Percentiles rank a stretch among this genome's conserved stretches.
Evolutionary conservation across 64 coral and sea anemone genomes (phyloP).

Genomic region (Montipora sp.): DNA sequence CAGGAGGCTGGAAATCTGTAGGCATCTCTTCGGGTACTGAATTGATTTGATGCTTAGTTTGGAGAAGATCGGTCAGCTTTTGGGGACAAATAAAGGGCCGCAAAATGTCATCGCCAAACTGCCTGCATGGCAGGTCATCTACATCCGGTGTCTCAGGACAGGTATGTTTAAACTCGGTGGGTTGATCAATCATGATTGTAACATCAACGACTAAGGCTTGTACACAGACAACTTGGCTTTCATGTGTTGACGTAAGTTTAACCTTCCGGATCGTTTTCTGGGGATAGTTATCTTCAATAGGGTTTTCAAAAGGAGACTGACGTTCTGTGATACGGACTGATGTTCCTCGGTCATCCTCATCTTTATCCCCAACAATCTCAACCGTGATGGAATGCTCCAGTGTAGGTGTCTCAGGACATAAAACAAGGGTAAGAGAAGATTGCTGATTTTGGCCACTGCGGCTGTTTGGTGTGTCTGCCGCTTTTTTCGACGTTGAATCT

Average conservation of each 20-base stretch:
- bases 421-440: too few relatives aligned
- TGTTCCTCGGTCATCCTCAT: too few relatives aligned
- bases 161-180: too few relatives aligned
- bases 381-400: too few relatives aligned
- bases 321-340: too few relatives aligned
- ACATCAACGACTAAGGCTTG: conserved; percentile 38
- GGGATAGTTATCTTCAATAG: too few relatives aligned
- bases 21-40: not conserved
- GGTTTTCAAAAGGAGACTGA: too few relatives aligned
- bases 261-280: not conserved
- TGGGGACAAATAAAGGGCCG: conserved; percentile 33
- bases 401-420: too few relatives aligned
- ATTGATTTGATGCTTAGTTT: not conserved
- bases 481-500: too few relatives aligned
- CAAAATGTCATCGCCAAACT: not conserved
- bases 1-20: conserved; percentile 4
- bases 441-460: too few relatives aligned
- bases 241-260: not conserved
- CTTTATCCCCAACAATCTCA: too few relatives aligned
- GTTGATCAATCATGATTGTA: not conserved
- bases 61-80: conserved; percentile 11
- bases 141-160: not conserved
- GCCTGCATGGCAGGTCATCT: not conserved
- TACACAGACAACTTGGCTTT: conserved; percentile 6
- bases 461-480: too few relatives aligned